phyloP scores from a whole-genome alignment of 2,113 vertebrate genomes.

The Pseudorectes ferrugineus region DNA sequence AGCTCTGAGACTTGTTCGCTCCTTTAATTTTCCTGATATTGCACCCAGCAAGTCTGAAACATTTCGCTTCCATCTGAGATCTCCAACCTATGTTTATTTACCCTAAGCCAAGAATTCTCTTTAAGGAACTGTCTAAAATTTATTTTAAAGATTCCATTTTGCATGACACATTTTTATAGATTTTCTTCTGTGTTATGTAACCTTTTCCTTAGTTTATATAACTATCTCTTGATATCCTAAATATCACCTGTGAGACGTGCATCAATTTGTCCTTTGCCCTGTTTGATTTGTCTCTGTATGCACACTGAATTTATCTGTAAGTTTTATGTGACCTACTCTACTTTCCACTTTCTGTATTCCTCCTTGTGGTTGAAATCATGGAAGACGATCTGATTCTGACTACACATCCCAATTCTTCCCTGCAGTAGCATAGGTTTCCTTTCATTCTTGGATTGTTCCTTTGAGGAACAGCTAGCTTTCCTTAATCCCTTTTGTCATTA shows the following conservation, averaged over 20 bases:
- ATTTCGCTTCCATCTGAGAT: neutral
- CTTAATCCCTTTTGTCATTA: neutral
- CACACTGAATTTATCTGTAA: neutral
- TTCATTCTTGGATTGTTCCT: neutral
- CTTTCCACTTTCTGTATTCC: neutral
- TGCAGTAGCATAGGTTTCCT: neutral
- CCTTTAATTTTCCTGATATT: neutral
- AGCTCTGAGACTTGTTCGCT: neutral
- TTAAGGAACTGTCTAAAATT: neutral
- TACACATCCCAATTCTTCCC: neutral
- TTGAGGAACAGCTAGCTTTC: neutral
- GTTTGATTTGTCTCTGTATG: neutral
- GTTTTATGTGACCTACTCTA: neutral
- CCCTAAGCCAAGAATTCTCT: neutral
- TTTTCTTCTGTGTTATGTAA: neutral
- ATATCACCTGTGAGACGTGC: neutral
- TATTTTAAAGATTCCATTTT: neutral
- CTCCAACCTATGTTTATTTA: neutral
- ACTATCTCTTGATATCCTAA: neutral
- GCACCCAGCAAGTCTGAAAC: neutral
- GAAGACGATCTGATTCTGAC: neutral
- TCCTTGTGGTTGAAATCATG: neutral
- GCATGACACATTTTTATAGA: neutral
- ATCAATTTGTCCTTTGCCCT: neutral
- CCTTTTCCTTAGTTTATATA: neutral